Percentiles rank a stretch among this genome's conserved stretches.
These are phyloP conservation scores for Pterostichus niger DNA, from an alignment of 2,888 invertebrate genomes.

Conservation along the genomic window DNA sequence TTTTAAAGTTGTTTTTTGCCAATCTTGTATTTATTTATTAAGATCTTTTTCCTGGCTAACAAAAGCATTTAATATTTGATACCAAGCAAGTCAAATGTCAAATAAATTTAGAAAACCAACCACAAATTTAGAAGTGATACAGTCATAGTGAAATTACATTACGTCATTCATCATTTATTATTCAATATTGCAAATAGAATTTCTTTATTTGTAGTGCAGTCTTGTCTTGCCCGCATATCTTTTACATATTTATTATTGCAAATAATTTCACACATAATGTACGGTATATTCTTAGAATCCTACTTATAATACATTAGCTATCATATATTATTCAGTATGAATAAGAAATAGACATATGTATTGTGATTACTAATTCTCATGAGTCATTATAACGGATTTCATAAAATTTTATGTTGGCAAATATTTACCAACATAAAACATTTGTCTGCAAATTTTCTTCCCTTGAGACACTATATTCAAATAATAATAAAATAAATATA, in stretches of 20 bases:
- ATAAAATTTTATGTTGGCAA: too few species aligned
- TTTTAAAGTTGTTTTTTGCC: too few species aligned
- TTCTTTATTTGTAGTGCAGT: slow-evolving; percentile 44
- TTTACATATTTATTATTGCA: slow-evolving; percentile 36
- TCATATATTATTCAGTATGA: slow-evolving; percentile 22
- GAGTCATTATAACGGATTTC: neutral
- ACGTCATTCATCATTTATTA: slow-evolving; percentile 23
- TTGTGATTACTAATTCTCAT: neutral
- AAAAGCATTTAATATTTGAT: too few species aligned
- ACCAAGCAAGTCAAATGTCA: neutral
- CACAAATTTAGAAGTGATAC: too few species aligned
- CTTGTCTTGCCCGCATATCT: slow-evolving; percentile 13
- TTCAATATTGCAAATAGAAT: slow-evolving; percentile 11
- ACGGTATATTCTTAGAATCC: slow-evolving; percentile 41
- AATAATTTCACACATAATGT: slow-evolving; percentile 49
- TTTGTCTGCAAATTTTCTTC: too few species aligned
- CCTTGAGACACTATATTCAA: too few species aligned
- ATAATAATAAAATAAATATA: too few species aligned
- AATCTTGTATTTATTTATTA: too few species aligned
- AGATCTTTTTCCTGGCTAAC: too few species aligned
- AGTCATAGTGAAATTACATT: slow-evolving; percentile 21
- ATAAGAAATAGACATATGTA: slow-evolving; percentile 15
- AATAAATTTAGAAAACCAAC: neutral
- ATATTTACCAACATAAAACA: too few species aligned
- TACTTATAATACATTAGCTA: neutral